Percentiles rank a stretch among this genome's conserved stretches.
These are phyloP conservation scores for Xestia c-nigrum DNA, from an alignment of 2,888 invertebrate genomes.

Conservation along the genomic window DNA sequence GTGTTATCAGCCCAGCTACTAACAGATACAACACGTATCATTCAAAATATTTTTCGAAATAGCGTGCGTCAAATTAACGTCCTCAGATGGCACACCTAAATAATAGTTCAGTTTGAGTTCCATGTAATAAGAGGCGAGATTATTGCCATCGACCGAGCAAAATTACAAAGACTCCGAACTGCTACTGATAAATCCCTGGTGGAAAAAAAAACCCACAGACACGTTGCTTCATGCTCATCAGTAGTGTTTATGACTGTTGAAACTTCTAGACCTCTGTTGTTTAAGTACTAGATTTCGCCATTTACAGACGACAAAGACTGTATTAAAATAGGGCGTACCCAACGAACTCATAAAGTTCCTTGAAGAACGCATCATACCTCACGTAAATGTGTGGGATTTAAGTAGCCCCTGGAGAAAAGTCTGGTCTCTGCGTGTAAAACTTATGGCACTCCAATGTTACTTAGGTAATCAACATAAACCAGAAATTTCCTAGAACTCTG, in stretches of 20 bases:
- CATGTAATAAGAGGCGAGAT: background rate
- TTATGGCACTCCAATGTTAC: conserved; percentile 23
- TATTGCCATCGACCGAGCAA: background rate
- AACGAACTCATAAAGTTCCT: conserved; percentile 6
- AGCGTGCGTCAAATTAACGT: too few relatives aligned
- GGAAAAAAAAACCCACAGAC: background rate
- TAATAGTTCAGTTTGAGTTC: background rate
- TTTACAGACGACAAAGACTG: background rate
- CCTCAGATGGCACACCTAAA: background rate
- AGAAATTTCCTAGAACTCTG: background rate
- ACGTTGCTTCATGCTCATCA: background rate
- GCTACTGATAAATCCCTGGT: background rate
- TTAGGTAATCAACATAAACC: conserved; percentile 40
- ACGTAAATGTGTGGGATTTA: conserved; percentile 11
- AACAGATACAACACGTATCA: too few relatives aligned
- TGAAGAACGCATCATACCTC: conserved; percentile 18
- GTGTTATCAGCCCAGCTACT: too few relatives aligned
- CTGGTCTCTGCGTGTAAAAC: conserved; percentile 3
- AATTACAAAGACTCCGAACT: background rate
- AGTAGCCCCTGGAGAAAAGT: conserved; percentile 16
- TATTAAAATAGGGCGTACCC: background rate
- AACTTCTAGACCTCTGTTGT: background rate
- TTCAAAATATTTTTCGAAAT: too few relatives aligned
- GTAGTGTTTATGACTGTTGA: background rate
- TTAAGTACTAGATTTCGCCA: background rate